Evolutionary conservation across 2,888 invertebrate species (phyloP).

Genomic region (Campoplex nolae): DNA sequence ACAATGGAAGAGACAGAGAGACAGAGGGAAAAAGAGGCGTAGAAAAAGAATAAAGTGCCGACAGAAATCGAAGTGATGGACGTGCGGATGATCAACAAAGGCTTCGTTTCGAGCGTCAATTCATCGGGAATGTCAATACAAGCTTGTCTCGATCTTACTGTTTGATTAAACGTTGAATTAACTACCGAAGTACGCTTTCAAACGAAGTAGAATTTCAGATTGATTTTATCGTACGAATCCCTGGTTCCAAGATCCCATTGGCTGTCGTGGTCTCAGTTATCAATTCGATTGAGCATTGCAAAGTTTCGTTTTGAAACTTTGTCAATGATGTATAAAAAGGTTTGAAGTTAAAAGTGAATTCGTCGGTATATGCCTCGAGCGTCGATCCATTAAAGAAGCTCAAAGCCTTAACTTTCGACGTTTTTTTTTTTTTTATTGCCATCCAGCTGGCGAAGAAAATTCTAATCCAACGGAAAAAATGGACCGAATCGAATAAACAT

Average conservation of each 20-base stretch:
- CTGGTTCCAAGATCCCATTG: background rate
- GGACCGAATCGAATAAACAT: background rate
- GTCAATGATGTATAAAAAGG: background rate
- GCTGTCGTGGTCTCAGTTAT: background rate
- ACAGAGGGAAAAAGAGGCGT: conserved; percentile 14
- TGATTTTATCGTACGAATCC: background rate
- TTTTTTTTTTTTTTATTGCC: background rate
- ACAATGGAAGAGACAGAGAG: background rate
- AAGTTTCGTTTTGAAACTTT: background rate
- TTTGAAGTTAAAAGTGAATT: background rate
- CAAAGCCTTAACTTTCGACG: conserved; percentile 15
- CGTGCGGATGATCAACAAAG: conserved; percentile 18
- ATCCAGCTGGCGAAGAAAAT: conserved; percentile 7
- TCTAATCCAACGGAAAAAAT: background rate
- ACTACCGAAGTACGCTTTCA: background rate
- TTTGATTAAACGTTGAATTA: conserved; percentile 14
- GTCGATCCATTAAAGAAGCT: conserved; percentile 30
- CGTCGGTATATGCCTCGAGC: background rate
- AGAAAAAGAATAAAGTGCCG: conserved; percentile 21
- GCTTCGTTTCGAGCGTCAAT: background rate
- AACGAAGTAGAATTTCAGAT: background rate
- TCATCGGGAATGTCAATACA: conserved; percentile 13
- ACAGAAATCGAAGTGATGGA: conserved; percentile 14
- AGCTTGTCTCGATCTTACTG: background rate
- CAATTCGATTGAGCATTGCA: background rate